Evolutionary conservation across 2,888 invertebrate genomes (phyloP), one percentile per base, ranked within the genome.

Genomic region (Troglohyphantes excavatus): DNA sequence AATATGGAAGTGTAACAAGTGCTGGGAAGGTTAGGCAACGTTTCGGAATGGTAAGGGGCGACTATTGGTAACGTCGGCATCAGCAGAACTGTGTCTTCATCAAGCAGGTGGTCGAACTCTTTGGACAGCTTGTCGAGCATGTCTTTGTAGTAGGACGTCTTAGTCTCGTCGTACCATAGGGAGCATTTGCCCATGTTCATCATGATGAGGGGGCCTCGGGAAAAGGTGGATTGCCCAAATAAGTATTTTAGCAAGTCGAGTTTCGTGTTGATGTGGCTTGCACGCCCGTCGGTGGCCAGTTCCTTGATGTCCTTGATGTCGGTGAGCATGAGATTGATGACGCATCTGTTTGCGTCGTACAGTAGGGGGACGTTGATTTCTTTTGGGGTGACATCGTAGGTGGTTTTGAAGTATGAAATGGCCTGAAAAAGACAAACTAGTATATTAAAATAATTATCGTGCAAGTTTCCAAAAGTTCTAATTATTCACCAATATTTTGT

Each of bases 51-150:
- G 93, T 97, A 96, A 0, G 96, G 97, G 0, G 98, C 98, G 7
- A 96, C 95, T 9, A 96, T 96, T 0, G 98, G 98, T 94, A 97
- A 97, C 0, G 97, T 96, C 0, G 98, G 98, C 93, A 96, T 98
- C 39, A 98, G 94, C 89, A 98, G 95, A 2, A 98, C 96, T 0
- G 83, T 63, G 17, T 78, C 63, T 0, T 90, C 89, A n/a, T 90
- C 89, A 33, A 90, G 65, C 0, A 90, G 0, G 3, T 13, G 7
- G 19, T 68, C 72, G 19, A 90, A 78, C 19, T 70, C 29, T 11
- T 63, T n/a, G 0, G 46, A 26, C 5, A 84, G 33, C 2, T 43
- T 11, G 2, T 39, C 2, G 2, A 21, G n/a, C 17, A 83, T 19
- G 2, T 70, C 27, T 33, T 65, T 23, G 29, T 63, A 90, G 3